Evolutionary conservation across 2,113 vertebrate genomes (phyloP), one percentile per base, ranked within the genome.

Genomic region (Corydoras sp.): DNA sequence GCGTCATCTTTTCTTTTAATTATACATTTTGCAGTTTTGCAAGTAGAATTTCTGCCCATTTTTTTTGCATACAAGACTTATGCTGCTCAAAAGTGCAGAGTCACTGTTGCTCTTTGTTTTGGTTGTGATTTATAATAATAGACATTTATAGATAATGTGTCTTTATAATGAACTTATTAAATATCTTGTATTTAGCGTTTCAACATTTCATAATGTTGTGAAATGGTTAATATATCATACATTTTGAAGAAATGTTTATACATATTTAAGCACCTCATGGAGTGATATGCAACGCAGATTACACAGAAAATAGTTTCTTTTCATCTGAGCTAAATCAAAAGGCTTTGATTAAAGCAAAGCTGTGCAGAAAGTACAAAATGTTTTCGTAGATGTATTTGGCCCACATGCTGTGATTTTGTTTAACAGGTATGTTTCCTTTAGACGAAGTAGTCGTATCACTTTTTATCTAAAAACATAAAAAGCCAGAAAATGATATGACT

Each of bases 231-330:
- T 54, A 60, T 31, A 70, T 43, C 55, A 69, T 56, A 48, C 29
- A 70, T 54, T n/a, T 5, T 29, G 58, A 59, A 53, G 61, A 69
- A 29, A 65, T 69, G 55, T 51, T 43, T 70, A 53, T 60, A 35
- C 13, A 62, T 73, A 54, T 67, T 68, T 32, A 67, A 24, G 29
- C 53, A 54, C 43, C 48, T 10, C 12, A 7, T 56, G 12, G 24
- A 4, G n/a, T 7, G 8, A 13, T 2, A 50, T 32, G 11, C 54
- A 62, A 18, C 32, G 56, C 51, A 58, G 55, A 13, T 69, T 69
- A 51, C 58, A 64, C 65, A 59, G 31, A 70, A 75, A 65, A 70
- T 30, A 9, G 31, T 48, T 14, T 15, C 67, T 56, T 54, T 74
- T 65, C 32, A 54, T 67, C 51, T 24, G 48, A 61, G 18, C 59